Evolutionary conservation across 1,140 invertebrate species (phyloP), one percentile per base, ranked within the genome.

Genomic region (Zeugodacus cucurbitae): DNA sequence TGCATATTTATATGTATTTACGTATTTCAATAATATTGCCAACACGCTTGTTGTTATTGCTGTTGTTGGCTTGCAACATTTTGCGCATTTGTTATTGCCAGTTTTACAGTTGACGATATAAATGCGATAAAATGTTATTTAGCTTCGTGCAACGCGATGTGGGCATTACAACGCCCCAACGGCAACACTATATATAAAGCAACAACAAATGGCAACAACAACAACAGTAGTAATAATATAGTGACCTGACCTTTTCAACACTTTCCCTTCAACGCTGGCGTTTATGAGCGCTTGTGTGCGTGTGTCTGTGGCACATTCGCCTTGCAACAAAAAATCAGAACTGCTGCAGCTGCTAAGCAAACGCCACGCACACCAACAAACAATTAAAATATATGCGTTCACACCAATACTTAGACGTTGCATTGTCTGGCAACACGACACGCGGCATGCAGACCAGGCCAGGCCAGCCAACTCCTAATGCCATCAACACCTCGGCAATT

Each of bases 31-130:
- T 32, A 86, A 86, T 58, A 67, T 87, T 64, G 57, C 29, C 20
- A 29, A 1, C 44, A 14, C 20, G 5, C 10, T 85, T 62, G 59
- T 67, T 37, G 6, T 64, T 48, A 37, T 87, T 58, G 22, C 26
- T 70, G 41, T 87, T 70, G 20, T 70, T 87, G 37, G 32, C 34
- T 74, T 70, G 11, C 37, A 29, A 44, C 86, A 59, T 58, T 87
- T 87, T 59, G 86, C 6, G 20, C 11, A 59, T 87, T 64, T 34
- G 54, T 59, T 87, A 59, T 58, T 59, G 48, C 59, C 59, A 37
- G 29, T 59, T 87, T 87, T 87, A 87, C 59, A 87, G 86, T 59
- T 87, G 86, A 87, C 57, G 86, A 87, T 87, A 87, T 87, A 87
- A 87, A 87, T 59, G 86, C 86, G 54, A 87, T 87, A 87, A 87